Evolutionary conservation across 2,888 invertebrate genomes (phyloP), one percentile per base, ranked within the genome.

Genomic region (Autographa gamma): DNA sequence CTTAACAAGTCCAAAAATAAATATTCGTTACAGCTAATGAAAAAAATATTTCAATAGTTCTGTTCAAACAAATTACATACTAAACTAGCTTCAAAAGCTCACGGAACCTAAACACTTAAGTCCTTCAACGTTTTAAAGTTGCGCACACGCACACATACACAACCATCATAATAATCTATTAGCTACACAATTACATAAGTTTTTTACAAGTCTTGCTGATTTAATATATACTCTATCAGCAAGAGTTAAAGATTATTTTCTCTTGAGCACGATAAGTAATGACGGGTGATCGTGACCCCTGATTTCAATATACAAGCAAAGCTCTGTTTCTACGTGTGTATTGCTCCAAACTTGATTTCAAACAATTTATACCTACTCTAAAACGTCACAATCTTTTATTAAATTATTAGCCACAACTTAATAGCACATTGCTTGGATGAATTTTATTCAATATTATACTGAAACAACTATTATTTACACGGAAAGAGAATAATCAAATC

Each of bases 281-380:
- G 62, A 77, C 75, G 66, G 71, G 74, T 74, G 79, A 84, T 86
- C 86, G 81, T 86, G 88, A 88, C 88, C 87, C 89, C 88, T 89
- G 88, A 87, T 86, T 88, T 81, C 82, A 86, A 85, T 86, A 82
- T 84, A 88, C 85, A 88, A 81, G 88, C 88, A 89, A 89, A 87
- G 82, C 76, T 78, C 72, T 82, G 79, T 85, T 80, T 82, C 73
- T 75, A 81, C 81, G 83, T 87, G 81, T 85, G 82, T 77, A 82
- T 85, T 82, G 78, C 71, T 77, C 69, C 69, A 83, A 86, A 85
- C 84, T 83, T 76, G 83, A 84, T 82, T 83, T 68, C 60, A 65
- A 75, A 76, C 66, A 52, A 74, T 82, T 70, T 79, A 72, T 77
- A 65, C 54, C 54, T 56, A 25, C 70, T 71, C 60, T 78, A 76